Conservation (phyloP, 1,140 invertebrate species). For the Solen grandis region DNA sequence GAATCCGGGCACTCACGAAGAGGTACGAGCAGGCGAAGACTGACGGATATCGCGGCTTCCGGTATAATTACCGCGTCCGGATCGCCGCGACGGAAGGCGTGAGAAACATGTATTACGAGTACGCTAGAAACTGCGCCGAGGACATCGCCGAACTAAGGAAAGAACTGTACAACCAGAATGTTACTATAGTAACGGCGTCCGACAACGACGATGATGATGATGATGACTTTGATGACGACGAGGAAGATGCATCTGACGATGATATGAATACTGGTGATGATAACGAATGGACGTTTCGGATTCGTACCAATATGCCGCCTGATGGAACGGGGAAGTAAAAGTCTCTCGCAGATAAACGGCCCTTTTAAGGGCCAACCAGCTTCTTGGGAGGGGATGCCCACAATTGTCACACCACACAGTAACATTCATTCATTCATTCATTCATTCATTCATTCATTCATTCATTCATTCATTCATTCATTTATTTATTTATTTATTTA, state of each 20-base stretch:
- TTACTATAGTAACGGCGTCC: conserved; percentile 16
- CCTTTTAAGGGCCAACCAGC: conserved; percentile 23
- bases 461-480: too few relatives aligned
- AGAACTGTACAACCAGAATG: conserved; percentile 45
- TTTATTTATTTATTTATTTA: too few relatives aligned
- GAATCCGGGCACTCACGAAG: conserved; percentile 61
- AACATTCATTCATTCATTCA: too few relatives aligned
- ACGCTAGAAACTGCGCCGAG: conserved; percentile 52
- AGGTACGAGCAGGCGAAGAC: conserved; percentile 58
- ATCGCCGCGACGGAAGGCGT: conserved; percentile 55
- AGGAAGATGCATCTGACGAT: neutral
- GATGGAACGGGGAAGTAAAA: neutral
- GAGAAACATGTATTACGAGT: conserved; percentile 62
- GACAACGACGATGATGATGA: too few relatives aligned
- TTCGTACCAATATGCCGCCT: neutral
- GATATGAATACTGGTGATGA: neutral
- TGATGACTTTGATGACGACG: too few relatives aligned
- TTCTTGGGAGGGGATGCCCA: neutral
- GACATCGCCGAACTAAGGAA: conserved; percentile 51
- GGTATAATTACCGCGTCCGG: conserved; percentile 56
- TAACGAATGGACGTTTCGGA: conserved; percentile 9
- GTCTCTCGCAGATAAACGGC: neutral
- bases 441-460: too few relatives aligned
- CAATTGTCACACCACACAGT: too few relatives aligned
- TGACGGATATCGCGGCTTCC: conserved; percentile 44